Evolutionary conservation across 2,797 vertebrate species (phyloP).

Genomic region (Xenentodon cancila): DNA sequence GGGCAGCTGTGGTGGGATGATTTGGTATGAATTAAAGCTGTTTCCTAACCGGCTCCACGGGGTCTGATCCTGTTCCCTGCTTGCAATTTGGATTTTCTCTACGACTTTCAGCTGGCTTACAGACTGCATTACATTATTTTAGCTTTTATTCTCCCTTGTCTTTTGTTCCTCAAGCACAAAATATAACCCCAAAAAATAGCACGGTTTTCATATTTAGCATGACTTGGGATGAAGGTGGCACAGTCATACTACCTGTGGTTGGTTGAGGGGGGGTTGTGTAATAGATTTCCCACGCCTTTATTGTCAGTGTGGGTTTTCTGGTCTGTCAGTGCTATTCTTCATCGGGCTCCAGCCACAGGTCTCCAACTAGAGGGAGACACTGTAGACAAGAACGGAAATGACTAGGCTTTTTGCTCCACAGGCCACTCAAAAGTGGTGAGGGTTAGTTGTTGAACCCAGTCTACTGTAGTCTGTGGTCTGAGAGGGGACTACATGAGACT

Average conservation of each 20-base stretch:
- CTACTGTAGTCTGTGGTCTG: slow-evolving; percentile 47
- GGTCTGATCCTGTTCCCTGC: slow-evolving; percentile 71
- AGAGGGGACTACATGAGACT: slow-evolving; percentile 41
- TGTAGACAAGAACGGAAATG: slow-evolving; percentile 61
- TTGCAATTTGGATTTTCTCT: slow-evolving; percentile 51
- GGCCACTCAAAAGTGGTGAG: slow-evolving; percentile 45
- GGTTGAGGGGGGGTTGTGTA: slow-evolving; percentile 55
- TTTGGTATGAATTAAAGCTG: slow-evolving; percentile 77
- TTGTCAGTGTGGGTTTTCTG: slow-evolving; percentile 54
- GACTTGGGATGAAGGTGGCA: slow-evolving; percentile 62
- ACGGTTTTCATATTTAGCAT: slow-evolving; percentile 69
- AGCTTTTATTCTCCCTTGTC: slow-evolving; percentile 13
- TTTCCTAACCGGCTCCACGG: slow-evolving; percentile 76
- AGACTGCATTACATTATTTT: slow-evolving; percentile 55
- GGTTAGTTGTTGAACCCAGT: slow-evolving; percentile 23
- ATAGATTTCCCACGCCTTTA: slow-evolving; percentile 73
- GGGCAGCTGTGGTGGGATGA: slow-evolving; percentile 76
- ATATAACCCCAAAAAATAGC: slow-evolving; percentile 62
- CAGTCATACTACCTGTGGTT: slow-evolving; percentile 60
- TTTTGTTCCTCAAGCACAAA: slow-evolving; percentile 48
- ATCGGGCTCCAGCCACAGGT: slow-evolving; percentile 66
- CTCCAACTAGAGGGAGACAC: slow-evolving; percentile 38
- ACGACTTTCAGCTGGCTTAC: slow-evolving; percentile 31
- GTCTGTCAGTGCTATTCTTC: slow-evolving; percentile 65
- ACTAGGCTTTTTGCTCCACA: slow-evolving; percentile 56